These are phyloP conservation scores for Eolophus roseicapilla DNA, from an alignment of 2,113 vertebrate species.

Conservation along the genomic window DNA sequence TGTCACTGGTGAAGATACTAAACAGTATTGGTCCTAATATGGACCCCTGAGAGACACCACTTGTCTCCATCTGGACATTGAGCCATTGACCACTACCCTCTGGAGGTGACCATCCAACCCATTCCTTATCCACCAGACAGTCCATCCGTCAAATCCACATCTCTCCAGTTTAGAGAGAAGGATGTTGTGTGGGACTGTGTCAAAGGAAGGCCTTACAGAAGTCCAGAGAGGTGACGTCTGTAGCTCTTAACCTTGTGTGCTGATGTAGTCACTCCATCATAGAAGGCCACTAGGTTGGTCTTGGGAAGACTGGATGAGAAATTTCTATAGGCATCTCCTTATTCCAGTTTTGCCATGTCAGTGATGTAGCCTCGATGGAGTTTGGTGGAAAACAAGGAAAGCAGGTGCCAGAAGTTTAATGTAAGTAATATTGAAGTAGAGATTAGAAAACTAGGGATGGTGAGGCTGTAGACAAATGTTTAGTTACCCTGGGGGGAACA, in stretches of 20 bases:
- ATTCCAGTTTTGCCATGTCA: background rate
- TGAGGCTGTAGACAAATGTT: constrained; percentile 6
- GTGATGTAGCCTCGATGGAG: background rate
- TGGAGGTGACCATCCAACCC: background rate
- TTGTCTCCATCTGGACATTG: background rate
- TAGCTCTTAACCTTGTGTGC: background rate
- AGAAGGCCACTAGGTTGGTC: background rate
- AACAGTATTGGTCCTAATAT: background rate
- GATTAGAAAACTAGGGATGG: background rate
- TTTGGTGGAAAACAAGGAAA: background rate
- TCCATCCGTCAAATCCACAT: background rate
- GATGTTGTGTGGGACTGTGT: too few relatives aligned
- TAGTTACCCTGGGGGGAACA: background rate
- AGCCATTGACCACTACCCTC: background rate
- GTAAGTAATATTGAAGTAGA: background rate
- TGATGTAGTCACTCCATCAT: background rate
- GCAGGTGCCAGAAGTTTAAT: background rate
- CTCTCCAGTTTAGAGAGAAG: background rate
- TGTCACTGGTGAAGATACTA: background rate
- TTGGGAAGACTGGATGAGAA: background rate
- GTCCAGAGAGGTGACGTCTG: background rate
- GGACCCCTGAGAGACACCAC: background rate
- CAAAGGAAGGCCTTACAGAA: background rate
- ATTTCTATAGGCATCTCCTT: background rate
- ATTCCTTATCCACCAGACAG: background rate